Evolutionary conservation across 2,797 vertebrate genomes (phyloP), one percentile per base, ranked within the genome.

Genomic region (Chelon labrosus): DNA sequence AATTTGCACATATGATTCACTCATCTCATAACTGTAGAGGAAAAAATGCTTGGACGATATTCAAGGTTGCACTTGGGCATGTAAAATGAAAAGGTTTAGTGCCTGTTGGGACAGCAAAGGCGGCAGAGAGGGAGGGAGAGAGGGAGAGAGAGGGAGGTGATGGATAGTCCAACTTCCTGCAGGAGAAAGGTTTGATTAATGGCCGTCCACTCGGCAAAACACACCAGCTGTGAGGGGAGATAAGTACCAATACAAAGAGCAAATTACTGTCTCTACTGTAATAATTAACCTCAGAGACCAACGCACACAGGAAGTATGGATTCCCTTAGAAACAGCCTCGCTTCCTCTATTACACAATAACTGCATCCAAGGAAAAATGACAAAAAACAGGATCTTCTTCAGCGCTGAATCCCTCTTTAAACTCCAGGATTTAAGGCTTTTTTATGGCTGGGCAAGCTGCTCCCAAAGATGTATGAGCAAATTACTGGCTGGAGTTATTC

Each of bases 151-250:
- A 54, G 85, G 73, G 85, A 67, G 73, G 77, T 96, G 96, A 97
- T 96, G 93, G 94, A 98, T 97, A 85, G 93, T 94, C 94, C 90
- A 90, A 94, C 95, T 95, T 88, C 86, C 88, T 91, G 86, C 89
- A 91, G 92, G 49, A 94, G 93, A 94, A 92, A 92, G 90, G 92
- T 93, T 92, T 97, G 96, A 98, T 97, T 96, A 97, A 97, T 97
- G 95, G 93, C 87, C 80, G 86, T 93, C 92, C 93, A 90, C 91
- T 93, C 80, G 85, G 90, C 94, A 92, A 92, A 93, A 92, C 89
- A 92, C 87, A 89, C 88, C 96, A 94, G 95, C 95, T 97, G 96
- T 92, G 93, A 90, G 90, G 88, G 86, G 93, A 95, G 97, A 98
- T 97, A 97, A 96, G 92, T 92, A 88, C 79, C 79, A 89, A 89